A percentile compares a stretch with the other conserved stretches of the same genome.
Evolutionary conservation across 1,140 invertebrate species (phyloP).

Genomic region (Heliothis subflexa): DNA sequence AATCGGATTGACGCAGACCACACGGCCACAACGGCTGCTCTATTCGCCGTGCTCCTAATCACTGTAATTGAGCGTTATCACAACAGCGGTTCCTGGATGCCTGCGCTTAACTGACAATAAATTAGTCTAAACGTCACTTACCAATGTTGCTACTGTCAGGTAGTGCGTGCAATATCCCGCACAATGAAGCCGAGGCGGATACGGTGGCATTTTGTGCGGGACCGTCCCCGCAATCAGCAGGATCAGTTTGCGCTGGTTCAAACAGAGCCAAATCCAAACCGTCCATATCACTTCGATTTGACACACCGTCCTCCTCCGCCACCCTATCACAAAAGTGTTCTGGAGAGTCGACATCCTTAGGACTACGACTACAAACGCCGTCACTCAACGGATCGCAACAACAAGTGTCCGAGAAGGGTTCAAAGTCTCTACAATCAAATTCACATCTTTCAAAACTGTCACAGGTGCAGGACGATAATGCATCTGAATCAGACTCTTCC

Average conservation of each 20-base stretch:
- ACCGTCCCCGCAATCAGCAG: constrained; percentile 68
- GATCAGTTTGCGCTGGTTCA: constrained; percentile 87
- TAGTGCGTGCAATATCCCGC: constrained; percentile 76
- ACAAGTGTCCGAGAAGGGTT: constrained; percentile 87
- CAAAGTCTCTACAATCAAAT: constrained; percentile 86
- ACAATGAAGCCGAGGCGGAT: constrained; percentile 65
- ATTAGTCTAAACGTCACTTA: constrained; percentile 64
- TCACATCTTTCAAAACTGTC: constrained; percentile 85
- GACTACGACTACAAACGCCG: constrained; percentile 83
- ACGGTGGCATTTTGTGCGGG: constrained; percentile 69
- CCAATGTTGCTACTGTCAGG: constrained; percentile 65
- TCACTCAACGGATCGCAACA: constrained; percentile 84
- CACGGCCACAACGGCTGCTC: constrained; percentile 56
- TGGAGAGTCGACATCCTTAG: constrained; percentile 82
- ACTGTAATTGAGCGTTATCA: constrained; percentile 65
- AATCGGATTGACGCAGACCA: constrained; percentile 65
- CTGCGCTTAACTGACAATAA: constrained; percentile 56
- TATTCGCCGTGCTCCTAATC: constrained; percentile 64
- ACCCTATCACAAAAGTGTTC: constrained; percentile 80
- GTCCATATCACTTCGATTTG: constrained; percentile 88
- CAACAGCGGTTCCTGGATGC: constrained; percentile 57
- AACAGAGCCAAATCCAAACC: constrained; percentile 89
- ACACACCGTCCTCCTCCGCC: constrained; percentile 80
- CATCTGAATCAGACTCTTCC: constrained; percentile 81
- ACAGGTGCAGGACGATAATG: constrained; percentile 82